Base-by-base conservation (phyloP, 2,888 invertebrate genomes). In the Piscicola geometra region DNA sequence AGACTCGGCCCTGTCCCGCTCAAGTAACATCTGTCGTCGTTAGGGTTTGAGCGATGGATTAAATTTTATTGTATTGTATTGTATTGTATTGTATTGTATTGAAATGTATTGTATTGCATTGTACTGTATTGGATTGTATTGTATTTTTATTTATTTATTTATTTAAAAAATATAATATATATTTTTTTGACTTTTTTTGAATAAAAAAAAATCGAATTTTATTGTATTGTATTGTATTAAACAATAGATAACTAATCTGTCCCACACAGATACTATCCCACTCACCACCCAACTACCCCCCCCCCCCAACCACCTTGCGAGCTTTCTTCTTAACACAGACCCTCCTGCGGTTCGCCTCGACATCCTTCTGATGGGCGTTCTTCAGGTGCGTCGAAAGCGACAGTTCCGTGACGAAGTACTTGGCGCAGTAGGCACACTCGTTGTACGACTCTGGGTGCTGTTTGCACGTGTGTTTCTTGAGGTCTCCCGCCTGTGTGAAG, bases 301-400 rank as follows among this genome's bases (percentile, higher is more conserved):
- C n/a, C 41, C 21, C 21, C 3, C 32, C 12, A 30, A 25, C 41
- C 35, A 72, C 70, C 70, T 76, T 76, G 9, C 67, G 47, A 2
- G 76, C 78, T 36, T 77, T 73, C 66, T 73, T 56, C 30, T 72
- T 75, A 25, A 73, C 76, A 32, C 73, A 71, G 35, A 76, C 64
- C 41, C 76, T 67, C 56, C 28, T 52, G 5, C 67, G 33, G 71
- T 77, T 78, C n/a, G 71, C 66, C 41, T 76, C 75, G n/a, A 72
- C 25, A 56, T 60, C 64, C 30, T 78, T 75, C 30, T 56, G 64
- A 75, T 79, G 76, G n/a, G 66, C 41, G 64, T 75, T 68, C 72
- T 71, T 87, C 81, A 89, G 89, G 82, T 92, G 92, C 78, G 88
- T 88, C 1, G 88, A 86, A 77, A 92, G 86, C 78, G 89, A 88